Percentiles rank a stretch among this genome's conserved stretches.
These are phyloP conservation scores for Poecile montanus DNA, from an alignment of 2,797 vertebrate species.

Conservation along the genomic window DNA sequence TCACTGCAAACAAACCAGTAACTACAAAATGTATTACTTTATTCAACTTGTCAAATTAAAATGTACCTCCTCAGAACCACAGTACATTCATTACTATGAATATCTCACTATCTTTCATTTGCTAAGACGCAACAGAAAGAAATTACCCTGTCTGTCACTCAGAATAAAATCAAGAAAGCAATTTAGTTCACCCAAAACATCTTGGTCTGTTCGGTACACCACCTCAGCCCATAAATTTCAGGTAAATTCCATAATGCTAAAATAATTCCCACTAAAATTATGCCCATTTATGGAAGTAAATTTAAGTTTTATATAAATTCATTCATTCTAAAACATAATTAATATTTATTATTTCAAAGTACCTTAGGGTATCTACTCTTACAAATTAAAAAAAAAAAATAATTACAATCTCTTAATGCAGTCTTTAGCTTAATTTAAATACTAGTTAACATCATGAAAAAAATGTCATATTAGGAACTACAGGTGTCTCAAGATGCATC, in stretches of 20 bases:
- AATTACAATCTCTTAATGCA: neutral
- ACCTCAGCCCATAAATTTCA: neutral
- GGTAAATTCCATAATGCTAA: neutral
- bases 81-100: neutral
- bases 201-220: neutral
- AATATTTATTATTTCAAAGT: neutral
- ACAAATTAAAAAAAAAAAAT: neutral
- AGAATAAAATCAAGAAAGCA: neutral
- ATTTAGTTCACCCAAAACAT: neutral
- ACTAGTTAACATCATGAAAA: neutral
- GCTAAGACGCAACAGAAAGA: neutral
- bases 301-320: neutral
- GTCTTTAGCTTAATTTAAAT: neutral
- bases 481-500: neutral
- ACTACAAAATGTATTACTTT: neutral
- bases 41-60: neutral
- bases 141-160: neutral
- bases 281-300: neutral
- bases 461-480: neutral
- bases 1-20: neutral
- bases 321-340: neutral
- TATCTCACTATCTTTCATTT: neutral
- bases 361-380: neutral
- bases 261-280: neutral
- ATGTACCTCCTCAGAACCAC: neutral